phyloP scores from a whole-genome alignment of 2,797 vertebrate species.

The Choloepus didactylus region DNA sequence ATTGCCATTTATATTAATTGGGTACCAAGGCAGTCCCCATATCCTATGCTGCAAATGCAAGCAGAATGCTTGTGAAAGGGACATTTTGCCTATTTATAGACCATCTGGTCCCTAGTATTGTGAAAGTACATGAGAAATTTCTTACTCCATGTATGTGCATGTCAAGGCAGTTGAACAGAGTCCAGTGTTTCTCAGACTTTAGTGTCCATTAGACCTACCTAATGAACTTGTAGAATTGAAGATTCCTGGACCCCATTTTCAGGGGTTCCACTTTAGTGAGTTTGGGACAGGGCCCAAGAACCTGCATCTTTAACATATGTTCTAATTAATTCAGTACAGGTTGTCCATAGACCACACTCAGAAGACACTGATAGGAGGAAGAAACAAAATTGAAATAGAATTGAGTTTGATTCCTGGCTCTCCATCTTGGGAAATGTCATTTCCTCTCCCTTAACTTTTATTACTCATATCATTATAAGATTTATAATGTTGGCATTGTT shows the following conservation, averaged over 20 bases:
- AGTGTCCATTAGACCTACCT: conserved; percentile 20
- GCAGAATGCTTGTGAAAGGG: conserved; percentile 7
- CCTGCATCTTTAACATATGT: not conserved
- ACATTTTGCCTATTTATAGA: conserved; percentile 33
- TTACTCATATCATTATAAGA: conserved; percentile 5
- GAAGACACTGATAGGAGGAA: not conserved
- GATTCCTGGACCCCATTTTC: conserved; percentile 11
- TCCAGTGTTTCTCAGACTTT: not conserved
- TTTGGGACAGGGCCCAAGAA: not conserved
- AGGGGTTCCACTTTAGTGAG: not conserved
- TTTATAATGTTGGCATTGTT: not conserved
- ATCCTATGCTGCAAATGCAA: conserved; percentile 20
- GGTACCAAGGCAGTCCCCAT: conserved; percentile 47
- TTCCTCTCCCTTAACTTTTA: conserved; percentile 24
- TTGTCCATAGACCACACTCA: not conserved
- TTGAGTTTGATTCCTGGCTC: not conserved
- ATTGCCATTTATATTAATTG: conserved; percentile 73
- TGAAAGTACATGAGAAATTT: conserved; percentile 58
- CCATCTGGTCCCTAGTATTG: conserved; percentile 6
- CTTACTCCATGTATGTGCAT: conserved; percentile 26
- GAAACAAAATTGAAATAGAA: not conserved
- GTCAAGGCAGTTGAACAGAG: conserved; percentile 49
- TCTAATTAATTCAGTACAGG: conserved; percentile 1
- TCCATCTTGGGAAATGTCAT: not conserved
- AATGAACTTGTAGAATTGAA: conserved; percentile 36